These are phyloP conservation scores for Tetheella fluctuosa DNA, from an alignment of 2,888 invertebrate species.

Conservation along the genomic window DNA sequence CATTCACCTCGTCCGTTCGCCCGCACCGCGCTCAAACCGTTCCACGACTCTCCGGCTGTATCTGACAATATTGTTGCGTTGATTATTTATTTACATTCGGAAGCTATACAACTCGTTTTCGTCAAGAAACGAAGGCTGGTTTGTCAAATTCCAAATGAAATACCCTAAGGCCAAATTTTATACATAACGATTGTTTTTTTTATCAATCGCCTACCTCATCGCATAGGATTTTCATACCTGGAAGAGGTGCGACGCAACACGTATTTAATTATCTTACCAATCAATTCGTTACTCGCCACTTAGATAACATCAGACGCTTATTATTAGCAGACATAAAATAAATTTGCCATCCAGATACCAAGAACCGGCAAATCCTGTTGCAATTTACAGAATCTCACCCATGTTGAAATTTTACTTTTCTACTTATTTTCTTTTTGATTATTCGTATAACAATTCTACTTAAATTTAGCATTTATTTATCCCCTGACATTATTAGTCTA, in stretches of 20 bases:
- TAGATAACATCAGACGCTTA: background rate
- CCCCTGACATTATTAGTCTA: no score
- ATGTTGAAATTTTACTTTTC: no score
- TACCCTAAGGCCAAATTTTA: background rate
- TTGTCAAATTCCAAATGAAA: background rate
- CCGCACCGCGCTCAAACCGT: conserved; percentile 51
- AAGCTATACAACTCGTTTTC: conserved; percentile 53
- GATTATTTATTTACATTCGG: conserved; percentile 65
- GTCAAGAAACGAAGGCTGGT: conserved; percentile 33
- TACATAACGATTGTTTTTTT: background rate
- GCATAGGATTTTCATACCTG: background rate
- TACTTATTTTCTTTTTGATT: no score
- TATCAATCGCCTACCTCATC: background rate
- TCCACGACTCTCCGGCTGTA: conserved; percentile 57
- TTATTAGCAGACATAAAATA: background rate
- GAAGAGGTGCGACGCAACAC: conserved; percentile 18
- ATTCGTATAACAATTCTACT: no score
- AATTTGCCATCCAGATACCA: background rate
- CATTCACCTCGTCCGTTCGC: conserved; percentile 73
- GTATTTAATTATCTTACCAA: conserved; percentile 2
- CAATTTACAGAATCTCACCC: background rate
- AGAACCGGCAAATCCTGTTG: background rate
- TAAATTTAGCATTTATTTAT: no score
- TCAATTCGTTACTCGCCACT: background rate
- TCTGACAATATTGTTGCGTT: conserved; percentile 69